A percentile compares a stretch with the other conserved stretches of the same genome.
These are phyloP conservation scores for Hyposoter dolosus DNA, from an alignment of 2,888 invertebrate genomes.

Conservation along the genomic window DNA sequence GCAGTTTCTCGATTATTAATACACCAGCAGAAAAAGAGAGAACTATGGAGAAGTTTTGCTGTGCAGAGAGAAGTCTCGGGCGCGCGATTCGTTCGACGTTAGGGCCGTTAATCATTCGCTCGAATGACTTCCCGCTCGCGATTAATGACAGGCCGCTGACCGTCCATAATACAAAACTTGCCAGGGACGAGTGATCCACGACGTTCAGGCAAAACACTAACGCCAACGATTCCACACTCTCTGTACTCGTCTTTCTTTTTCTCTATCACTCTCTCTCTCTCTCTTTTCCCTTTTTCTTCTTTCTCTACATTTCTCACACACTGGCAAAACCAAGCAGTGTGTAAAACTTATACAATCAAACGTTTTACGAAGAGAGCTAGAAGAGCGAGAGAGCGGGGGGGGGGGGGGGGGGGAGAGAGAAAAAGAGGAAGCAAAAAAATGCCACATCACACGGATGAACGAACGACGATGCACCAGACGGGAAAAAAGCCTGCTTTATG, in stretches of 20 bases:
- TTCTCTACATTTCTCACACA: not conserved
- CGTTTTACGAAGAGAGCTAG: constrained; percentile 20
- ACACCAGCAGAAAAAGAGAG: constrained; percentile 4
- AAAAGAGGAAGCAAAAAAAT: constrained; percentile 32
- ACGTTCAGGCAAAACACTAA: constrained; percentile 29
- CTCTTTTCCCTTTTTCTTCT: not conserved
- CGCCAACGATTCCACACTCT: constrained; percentile 25
- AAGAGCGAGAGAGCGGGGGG: not conserved
- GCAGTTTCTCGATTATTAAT: not conserved
- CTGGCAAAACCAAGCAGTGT: constrained; percentile 32
- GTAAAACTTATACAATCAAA: constrained; percentile 33
- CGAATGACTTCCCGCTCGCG: constrained; percentile 73
- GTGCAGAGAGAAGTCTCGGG: constrained; percentile 30
- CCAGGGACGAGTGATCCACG: constrained; percentile 33
- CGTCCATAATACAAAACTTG: constrained; percentile 52
- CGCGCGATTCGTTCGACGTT: constrained; percentile 65
- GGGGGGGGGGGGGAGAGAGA: constrained; percentile 2
- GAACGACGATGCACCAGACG: constrained; percentile 65
- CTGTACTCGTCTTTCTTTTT: not conserved
- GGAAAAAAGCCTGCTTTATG: constrained; percentile 47
- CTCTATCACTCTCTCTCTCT: not conserved
- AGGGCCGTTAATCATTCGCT: constrained; percentile 71
- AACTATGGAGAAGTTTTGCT: constrained; percentile 44
- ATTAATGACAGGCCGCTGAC: constrained; percentile 72
- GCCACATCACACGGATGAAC: constrained; percentile 61